phyloP scores from a whole-genome alignment of 2,888 invertebrate genomes.

The Doris montereyensis region DNA sequence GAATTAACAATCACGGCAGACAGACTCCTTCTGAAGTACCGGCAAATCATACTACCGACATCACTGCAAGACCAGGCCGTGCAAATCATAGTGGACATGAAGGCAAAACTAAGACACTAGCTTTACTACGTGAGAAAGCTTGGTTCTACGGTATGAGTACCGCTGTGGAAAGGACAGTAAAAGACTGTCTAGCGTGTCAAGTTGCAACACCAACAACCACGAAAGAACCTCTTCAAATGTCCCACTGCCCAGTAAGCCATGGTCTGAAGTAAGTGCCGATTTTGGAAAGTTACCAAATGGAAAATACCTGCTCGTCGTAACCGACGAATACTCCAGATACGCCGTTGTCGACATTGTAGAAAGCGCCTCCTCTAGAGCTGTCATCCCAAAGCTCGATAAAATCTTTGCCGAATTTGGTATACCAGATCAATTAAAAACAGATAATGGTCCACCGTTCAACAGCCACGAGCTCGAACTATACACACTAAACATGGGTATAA shows the following conservation, averaged over 20 bases:
- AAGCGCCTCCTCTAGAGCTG: conserved; percentile 8
- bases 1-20: background rate
- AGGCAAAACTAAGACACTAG: background rate
- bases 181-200: conserved; percentile 40
- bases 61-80: background rate
- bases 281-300: conserved; percentile 38
- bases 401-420: conserved; percentile 37
- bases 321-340: conserved; percentile 41
- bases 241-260: conserved; percentile 36
- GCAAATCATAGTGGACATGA: background rate
- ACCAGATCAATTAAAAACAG: conserved; percentile 30
- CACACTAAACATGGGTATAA: background rate
- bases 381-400: conserved; percentile 40
- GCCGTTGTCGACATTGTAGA: conserved; percentile 26
- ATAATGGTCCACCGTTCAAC: conserved; percentile 34
- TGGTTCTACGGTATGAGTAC: background rate
- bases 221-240: conserved; percentile 41
- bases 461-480: background rate
- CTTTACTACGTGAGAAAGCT: background rate
- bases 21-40: background rate
- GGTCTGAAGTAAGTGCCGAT: conserved; percentile 26
- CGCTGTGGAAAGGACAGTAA: background rate
- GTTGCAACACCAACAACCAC: conserved; percentile 7
- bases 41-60: background rate
- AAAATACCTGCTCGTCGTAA: conserved; percentile 38